These are phyloP conservation scores for Euphonia xanthogaster DNA, from an alignment of 2,797 vertebrate genomes.

Conservation along the genomic window DNA sequence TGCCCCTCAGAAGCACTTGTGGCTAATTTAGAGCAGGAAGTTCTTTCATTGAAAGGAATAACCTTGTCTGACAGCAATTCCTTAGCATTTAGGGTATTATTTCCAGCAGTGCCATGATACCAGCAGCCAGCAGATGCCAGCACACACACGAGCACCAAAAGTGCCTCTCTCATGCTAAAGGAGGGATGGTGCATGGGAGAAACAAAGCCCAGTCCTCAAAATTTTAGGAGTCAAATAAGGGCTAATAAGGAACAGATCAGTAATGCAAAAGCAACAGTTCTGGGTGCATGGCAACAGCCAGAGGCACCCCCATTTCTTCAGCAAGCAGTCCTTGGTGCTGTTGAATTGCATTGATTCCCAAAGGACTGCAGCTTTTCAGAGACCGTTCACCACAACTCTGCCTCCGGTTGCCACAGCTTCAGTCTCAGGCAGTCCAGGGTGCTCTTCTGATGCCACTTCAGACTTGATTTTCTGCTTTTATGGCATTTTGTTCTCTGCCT, in stretches of 20 bases:
- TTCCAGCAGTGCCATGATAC: not conserved
- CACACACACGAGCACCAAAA: not conserved
- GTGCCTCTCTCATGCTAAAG: accelerated
- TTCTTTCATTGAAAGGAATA: not conserved
- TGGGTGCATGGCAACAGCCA: not conserved
- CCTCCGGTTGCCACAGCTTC: not conserved
- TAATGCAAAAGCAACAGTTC: not conserved
- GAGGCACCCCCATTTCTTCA: not conserved
- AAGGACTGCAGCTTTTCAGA: not conserved
- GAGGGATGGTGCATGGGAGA: not conserved
- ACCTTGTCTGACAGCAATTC: not conserved
- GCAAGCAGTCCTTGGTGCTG: not conserved
- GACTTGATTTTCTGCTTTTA: not conserved
- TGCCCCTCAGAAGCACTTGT: not conserved
- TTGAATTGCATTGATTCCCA: not conserved
- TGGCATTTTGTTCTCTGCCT: not conserved
- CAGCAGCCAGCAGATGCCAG: constrained; percentile 34
- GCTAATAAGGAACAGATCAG: not conserved
- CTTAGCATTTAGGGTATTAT: not conserved
- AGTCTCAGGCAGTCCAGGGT: not conserved
- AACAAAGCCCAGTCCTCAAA: not conserved
- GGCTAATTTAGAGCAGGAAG: not conserved
- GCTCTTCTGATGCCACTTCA: not conserved
- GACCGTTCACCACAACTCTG: not conserved
- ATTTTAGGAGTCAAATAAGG: not conserved